Percentiles rank a stretch among this genome's conserved stretches.
These are phyloP conservation scores for Luehdorfia chinensis DNA, from an alignment of 1,140 invertebrate species.

Conservation along the genomic window DNA sequence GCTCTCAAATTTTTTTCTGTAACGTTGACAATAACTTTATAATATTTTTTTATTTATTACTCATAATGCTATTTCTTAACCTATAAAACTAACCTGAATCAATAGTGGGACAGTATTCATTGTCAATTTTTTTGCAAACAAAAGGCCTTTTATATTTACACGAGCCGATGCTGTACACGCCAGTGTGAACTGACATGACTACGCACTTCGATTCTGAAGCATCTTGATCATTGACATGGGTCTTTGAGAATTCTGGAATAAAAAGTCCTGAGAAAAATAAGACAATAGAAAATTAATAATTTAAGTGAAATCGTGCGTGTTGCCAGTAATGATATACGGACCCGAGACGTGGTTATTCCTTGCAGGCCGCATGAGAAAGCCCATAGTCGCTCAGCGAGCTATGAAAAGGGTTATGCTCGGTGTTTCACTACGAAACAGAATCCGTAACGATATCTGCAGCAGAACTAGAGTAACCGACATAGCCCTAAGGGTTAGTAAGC, in stretches of 20 bases:
- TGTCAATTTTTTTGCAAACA: slow-evolving; percentile 31
- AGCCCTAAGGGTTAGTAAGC: too few species aligned
- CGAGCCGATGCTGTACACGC: not conserved
- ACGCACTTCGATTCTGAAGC: slow-evolving; percentile 2
- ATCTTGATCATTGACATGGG: not conserved
- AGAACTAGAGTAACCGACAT: too few species aligned
- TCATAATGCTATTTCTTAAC: not conserved
- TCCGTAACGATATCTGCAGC: too few species aligned
- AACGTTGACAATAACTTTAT: not conserved
- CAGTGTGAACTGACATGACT: slow-evolving; percentile 22
- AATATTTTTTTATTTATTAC: not conserved
- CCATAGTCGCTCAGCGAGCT: too few species aligned
- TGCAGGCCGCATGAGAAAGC: too few species aligned
- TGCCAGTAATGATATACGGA: too few species aligned
- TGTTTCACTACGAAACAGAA: too few species aligned
- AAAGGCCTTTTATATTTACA: slow-evolving; percentile 20
- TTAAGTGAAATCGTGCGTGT: too few species aligned
- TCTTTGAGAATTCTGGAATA: slow-evolving; percentile 13
- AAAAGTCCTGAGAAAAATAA: slow-evolving; percentile 19
- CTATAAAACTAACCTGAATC: slow-evolving; percentile 20
- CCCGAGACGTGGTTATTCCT: too few species aligned
- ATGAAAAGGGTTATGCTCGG: too few species aligned
- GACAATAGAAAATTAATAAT: too few species aligned
- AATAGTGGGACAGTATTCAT: slow-evolving; percentile 28
- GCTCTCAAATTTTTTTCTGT: too few species aligned